phyloP scores from a whole-genome alignment of 2,113 vertebrate species.

The Pygathrix nemaeus region DNA sequence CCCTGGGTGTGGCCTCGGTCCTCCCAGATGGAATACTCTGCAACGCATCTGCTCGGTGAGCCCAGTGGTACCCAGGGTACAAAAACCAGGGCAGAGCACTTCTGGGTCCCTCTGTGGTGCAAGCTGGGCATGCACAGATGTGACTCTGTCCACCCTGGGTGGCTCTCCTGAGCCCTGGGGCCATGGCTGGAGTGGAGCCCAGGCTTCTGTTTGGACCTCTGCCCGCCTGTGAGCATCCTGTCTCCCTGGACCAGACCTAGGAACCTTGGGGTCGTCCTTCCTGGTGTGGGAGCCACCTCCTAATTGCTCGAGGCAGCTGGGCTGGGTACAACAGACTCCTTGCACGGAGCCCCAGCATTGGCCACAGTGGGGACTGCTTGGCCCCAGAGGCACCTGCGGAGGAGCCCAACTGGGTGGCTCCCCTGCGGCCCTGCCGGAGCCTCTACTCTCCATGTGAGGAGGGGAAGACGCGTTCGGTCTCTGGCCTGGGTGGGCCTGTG shows the following conservation, averaged over 20 bases:
- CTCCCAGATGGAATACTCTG: no score
- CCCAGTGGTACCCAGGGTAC: background rate
- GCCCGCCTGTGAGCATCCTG: background rate
- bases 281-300: background rate
- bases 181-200: rapidly evolving
- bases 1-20: rapidly evolving
- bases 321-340: rapidly evolving
- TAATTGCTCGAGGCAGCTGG: background rate
- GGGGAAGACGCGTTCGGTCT: rapidly evolving
- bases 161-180: background rate
- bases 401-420: background rate
- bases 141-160: background rate
- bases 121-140: no score
- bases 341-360: rapidly evolving
- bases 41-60: background rate
- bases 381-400: background rate
- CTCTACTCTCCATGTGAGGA: background rate
- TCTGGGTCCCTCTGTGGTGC: background rate
- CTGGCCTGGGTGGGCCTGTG: background rate
- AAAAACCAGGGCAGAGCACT: background rate
- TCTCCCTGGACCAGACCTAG: background rate
- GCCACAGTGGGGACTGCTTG: no score
- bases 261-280: no score
- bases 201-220: background rate
- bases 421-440: rapidly evolving